Evolutionary conservation across 2,797 vertebrate genomes (phyloP).

Genomic region (Falco columbarius): DNA sequence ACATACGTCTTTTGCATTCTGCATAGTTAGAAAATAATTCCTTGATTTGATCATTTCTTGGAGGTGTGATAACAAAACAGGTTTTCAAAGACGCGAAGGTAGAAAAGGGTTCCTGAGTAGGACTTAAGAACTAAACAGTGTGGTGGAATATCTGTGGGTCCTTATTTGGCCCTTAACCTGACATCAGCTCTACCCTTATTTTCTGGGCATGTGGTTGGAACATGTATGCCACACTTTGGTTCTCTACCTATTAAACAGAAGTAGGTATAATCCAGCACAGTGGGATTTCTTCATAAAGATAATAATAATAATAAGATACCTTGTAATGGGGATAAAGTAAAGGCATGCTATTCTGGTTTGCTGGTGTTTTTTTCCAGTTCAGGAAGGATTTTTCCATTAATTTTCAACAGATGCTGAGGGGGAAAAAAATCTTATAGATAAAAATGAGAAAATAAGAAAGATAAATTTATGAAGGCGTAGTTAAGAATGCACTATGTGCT

Average conservation of each 20-base stretch:
- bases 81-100: not conserved
- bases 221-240: not conserved
- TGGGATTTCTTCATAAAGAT: not conserved
- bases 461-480: not conserved
- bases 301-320: not conserved
- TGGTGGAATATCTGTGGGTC: not conserved
- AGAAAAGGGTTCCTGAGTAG: not conserved
- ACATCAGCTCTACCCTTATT: not conserved
- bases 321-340: not conserved
- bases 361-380: not conserved
- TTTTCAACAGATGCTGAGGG: not conserved
- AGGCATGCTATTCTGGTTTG: not conserved
- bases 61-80: not conserved
- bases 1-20: not conserved
- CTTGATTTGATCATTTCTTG: not conserved
- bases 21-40: not conserved
- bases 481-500: not conserved
- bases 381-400: not conserved
- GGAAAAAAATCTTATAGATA: not conserved
- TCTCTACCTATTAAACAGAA: not conserved
- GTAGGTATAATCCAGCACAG: not conserved
- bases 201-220: not conserved
- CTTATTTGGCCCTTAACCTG: not conserved
- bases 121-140: not conserved
- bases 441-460: not conserved